A percentile compares a stretch with the other conserved stretches of the same genome.
Evolutionary conservation across 1,140 invertebrate genomes (phyloP).

Genomic region (Drosophila pseudoananassae): DNA sequence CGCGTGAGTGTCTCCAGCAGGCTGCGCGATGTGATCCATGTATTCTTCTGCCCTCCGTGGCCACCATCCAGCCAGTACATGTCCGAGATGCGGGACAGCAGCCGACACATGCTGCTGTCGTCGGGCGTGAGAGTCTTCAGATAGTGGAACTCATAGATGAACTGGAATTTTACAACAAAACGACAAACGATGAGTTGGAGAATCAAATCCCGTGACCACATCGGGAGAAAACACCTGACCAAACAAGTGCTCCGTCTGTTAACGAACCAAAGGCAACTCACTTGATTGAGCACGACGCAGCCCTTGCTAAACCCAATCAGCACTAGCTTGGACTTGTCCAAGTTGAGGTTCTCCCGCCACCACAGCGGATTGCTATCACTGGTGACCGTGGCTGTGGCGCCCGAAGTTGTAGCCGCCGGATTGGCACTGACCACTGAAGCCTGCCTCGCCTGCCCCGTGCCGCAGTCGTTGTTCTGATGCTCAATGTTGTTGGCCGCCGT

Average conservation of each 20-base stretch:
- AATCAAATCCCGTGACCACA: not conserved
- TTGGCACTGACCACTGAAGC: constrained; percentile 31
- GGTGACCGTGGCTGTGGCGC: constrained; percentile 28
- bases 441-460: constrained; percentile 29
- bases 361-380: constrained; percentile 80
- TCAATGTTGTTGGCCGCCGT: constrained; percentile 55
- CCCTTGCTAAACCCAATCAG: constrained; percentile 96
- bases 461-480: constrained; percentile 72
- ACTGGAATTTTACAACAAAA: constrained; percentile 59
- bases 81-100: constrained; percentile 87
- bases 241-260: constrained; percentile 57
- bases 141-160: constrained; percentile 93
- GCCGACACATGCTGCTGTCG: constrained; percentile 85
- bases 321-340: constrained; percentile 85
- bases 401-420: constrained; percentile 25
- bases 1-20: constrained; percentile 89
- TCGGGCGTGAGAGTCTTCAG: constrained; percentile 88
- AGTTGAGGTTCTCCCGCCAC: constrained; percentile 85
- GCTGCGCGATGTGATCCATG: constrained; percentile 91
- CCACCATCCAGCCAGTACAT: constrained; percentile 96
- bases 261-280: constrained; percentile 81
- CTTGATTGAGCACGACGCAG: constrained; percentile 95
- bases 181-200: not conserved
- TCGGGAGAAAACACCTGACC: not conserved
- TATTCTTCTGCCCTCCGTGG: constrained; percentile 92